These are phyloP conservation scores for Noctuana brunneofusca DNA, from an alignment of 2,888 invertebrate species.

Conservation along the genomic window DNA sequence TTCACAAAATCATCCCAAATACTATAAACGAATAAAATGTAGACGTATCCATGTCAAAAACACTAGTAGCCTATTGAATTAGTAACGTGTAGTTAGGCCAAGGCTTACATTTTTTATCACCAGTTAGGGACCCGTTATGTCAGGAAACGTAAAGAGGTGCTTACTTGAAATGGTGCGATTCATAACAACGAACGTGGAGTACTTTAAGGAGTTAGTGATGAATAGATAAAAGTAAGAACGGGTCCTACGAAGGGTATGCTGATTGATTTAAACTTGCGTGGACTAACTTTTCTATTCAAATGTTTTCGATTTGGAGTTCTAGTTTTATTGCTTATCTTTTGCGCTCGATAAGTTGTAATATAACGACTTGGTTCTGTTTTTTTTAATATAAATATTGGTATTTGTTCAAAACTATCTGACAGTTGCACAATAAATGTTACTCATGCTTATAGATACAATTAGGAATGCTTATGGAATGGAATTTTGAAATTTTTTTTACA, in stretches of 20 bases:
- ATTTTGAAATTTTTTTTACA: too few species aligned
- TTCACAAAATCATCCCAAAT: too few species aligned
- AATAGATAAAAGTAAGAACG: slow-evolving; percentile 37
- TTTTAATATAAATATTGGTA: not conserved
- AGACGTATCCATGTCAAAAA: too few species aligned
- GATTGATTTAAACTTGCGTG: slow-evolving; percentile 32
- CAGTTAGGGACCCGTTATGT: slow-evolving; percentile 43
- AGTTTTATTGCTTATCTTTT: slow-evolving; percentile 32
- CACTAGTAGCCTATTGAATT: not conserved
- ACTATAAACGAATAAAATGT: too few species aligned
- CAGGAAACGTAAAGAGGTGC: slow-evolving; percentile 45
- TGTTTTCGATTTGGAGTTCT: slow-evolving; percentile 21
- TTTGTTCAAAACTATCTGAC: too few species aligned
- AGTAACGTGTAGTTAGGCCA: not conserved
- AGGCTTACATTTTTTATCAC: slow-evolving; percentile 41
- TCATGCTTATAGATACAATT: too few species aligned
- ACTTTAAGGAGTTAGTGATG: slow-evolving; percentile 42
- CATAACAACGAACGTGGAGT: slow-evolving; percentile 40
- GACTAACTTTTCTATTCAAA: slow-evolving; percentile 26
- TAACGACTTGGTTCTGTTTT: not conserved
- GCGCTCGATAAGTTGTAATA: slow-evolving; percentile 23
- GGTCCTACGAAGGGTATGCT: slow-evolving; percentile 24
- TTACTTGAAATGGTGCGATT: slow-evolving; percentile 44
- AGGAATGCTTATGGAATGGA: too few species aligned
- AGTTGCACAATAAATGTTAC: too few species aligned